Base-by-base conservation (phyloP, 2,888 invertebrate genomes). In the Antheraea assamensis region DNA sequence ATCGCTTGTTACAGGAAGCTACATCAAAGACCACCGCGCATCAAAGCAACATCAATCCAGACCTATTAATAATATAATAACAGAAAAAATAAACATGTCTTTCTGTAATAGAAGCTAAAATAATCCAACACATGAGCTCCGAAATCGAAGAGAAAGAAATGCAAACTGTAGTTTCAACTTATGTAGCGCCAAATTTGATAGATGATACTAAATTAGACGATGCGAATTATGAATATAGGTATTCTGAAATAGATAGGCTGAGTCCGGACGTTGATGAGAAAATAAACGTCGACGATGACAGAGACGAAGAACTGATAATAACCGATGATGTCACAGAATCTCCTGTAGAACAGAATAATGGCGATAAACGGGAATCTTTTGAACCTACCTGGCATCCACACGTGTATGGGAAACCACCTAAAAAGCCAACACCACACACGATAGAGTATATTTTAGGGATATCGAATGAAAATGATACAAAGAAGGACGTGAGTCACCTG, bases 391-490 rank as follows among this genome's bases (percentile, higher is more conserved):
- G 98, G 98, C 98, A 98, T 92, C 97, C 98, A 55, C 98, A 98
- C 89, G 97, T 98, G 31, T 98, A 98, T 88, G 97, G 96, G 3
- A 97, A 97, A 81, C 97, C 98, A 19, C 97, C 97, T 17, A 96
- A 96, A 81, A 96, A 96, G 74, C 98, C 98, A 1, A 98, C 98
- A 2, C 97, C 98, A 7, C 98, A 98, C 90, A 96, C 96, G 64
- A 98, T 99, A 85, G 97, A 97, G 78, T 97, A 98, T 87, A 98
- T 98, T 79, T 95, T 99, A 81, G 98, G 98, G 31, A 92, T 96
- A 70, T 75, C 85, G 42, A 87, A 80, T 74, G 78, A 70, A 76
- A 81, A 79, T 35, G 85, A 84, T 42, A 77, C 76, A 19, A 87
- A 82, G 68, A 87, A 88, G 47, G 87, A 86, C 31, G 85, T 90